Base-by-base conservation (phyloP, 2,113 vertebrate species). In the Hiodon tergisus region DNA sequence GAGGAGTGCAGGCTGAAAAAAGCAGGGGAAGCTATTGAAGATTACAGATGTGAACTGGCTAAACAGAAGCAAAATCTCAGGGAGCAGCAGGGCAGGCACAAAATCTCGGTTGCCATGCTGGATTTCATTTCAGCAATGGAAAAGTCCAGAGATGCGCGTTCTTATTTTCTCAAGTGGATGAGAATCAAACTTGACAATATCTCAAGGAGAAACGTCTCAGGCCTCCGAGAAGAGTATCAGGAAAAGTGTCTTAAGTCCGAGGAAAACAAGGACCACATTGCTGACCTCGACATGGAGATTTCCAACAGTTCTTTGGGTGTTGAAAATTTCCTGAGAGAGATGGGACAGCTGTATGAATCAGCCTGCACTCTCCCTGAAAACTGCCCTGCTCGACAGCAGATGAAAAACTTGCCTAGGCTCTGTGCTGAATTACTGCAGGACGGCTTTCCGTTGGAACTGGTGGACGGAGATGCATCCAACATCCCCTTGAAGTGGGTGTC, bases 271-370 rank as follows among this genome's bases (percentile, higher is more conserved):
- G 72, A 84, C 3, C 80, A 84, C 6, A 83, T 89, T 3, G 74
- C 75, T 13, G 8, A 74, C 11, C 78, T 91, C 59, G 89, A 89
- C 9, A 77, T 85, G 58, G 13, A 71, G 3, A 63, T 88, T 67
- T 6, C 84, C 16, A 81, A 85, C 0, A 80, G 79, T n/a, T 87
- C 86, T 11, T 81, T 89, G 66, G 87, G 87, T 67, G 55, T 85
- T 2, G 86, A 90, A 60, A 87, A 90, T 75, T 90, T 86, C 76
- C 79, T 88, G 76, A 81, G 87, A 76, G 86, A 90, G 70, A 80
- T 83, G 75, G 84, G 83, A 46, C 78, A 87, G 57, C 80, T 89
- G 74, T 88, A 88, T 54, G 85, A 89, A 46, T n/a, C 82, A 14
- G 79, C 63, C 16, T n/a, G 16, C 6, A 75, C 14, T 14, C 75